These are phyloP conservation scores for Pampusana beccarii DNA, from an alignment of 2,113 vertebrate species.

Conservation along the genomic window DNA sequence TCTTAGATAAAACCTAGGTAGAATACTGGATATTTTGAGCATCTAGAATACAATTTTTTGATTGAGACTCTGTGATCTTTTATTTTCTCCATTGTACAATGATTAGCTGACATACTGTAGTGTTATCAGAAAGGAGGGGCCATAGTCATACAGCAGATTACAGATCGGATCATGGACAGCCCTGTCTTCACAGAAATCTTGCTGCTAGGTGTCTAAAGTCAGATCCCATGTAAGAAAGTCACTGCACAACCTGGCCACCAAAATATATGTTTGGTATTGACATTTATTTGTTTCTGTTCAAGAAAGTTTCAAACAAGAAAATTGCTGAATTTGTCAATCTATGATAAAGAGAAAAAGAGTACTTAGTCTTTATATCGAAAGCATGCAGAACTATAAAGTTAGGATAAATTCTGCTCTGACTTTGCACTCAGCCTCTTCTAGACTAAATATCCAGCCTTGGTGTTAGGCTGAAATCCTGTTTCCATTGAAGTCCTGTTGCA, in stretches of 20 bases:
- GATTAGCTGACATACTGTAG: background rate
- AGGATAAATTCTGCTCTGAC: background rate
- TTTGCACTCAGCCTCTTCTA: background rate
- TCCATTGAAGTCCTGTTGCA: background rate
- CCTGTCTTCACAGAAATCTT: background rate
- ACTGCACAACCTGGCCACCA: background rate
- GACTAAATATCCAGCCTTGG: background rate
- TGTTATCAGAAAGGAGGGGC: background rate
- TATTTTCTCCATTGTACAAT: background rate
- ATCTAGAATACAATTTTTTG: background rate
- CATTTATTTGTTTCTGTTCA: background rate
- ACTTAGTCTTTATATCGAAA: background rate
- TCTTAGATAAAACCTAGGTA: background rate
- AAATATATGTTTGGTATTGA: fast-evolving
- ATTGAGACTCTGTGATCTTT: background rate
- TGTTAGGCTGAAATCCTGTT: background rate
- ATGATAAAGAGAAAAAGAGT: background rate
- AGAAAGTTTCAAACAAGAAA: background rate
- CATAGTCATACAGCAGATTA: fast-evolving
- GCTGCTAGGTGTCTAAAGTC: background rate
- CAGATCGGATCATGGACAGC: background rate
- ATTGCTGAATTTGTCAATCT: background rate
- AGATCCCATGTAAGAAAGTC: background rate
- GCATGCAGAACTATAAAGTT: background rate
- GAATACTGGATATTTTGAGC: background rate